A percentile compares a stretch with the other conserved stretches of the same genome.
phyloP scores from a whole-genome alignment of 2,888 invertebrate genomes.

The Standfussiana lucernea region DNA sequence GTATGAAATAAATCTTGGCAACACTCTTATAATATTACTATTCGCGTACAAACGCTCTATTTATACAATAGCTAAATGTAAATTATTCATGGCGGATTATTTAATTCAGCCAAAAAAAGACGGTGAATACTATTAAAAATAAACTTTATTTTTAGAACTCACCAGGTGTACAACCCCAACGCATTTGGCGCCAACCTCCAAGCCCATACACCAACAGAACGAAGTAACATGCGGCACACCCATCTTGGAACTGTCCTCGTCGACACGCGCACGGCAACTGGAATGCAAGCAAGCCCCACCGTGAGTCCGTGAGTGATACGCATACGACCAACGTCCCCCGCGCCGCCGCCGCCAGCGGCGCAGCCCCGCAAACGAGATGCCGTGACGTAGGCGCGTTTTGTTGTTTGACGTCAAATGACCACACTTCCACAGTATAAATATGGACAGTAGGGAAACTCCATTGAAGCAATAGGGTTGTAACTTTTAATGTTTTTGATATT shows the following conservation, averaged over 20 bases:
- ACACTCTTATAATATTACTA: neutral
- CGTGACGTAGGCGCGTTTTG: conserved; percentile 46
- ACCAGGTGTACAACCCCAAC: conserved; percentile 83
- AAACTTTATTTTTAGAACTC: conserved; percentile 47
- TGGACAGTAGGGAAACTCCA: too few species aligned
- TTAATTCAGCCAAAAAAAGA: neutral
- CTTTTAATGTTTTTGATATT: too few species aligned
- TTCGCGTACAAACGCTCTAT: conserved; percentile 26
- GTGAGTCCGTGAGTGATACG: conserved; percentile 42
- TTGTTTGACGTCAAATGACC: conserved; percentile 46
- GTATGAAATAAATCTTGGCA: conserved; percentile 17
- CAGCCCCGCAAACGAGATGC: too few species aligned
- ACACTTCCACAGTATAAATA: too few species aligned
- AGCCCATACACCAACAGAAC: conserved; percentile 86
- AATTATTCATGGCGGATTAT: neutral
- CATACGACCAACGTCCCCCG: neutral
- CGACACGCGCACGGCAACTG: conserved; percentile 71
- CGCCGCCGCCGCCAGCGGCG: neutral
- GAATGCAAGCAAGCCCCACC: conserved; percentile 27
- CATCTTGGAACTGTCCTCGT: conserved; percentile 71
- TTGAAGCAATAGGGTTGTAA: too few species aligned
- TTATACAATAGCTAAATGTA: conserved; percentile 7
- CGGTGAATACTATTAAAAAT: neutral
- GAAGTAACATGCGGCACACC: conserved; percentile 83
- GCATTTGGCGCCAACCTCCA: conserved; percentile 81